A percentile compares a stretch with the other conserved stretches of the same genome.
Conservation (phyloP, 2,888 invertebrate species). For the Scaeva pyrastri region DNA sequence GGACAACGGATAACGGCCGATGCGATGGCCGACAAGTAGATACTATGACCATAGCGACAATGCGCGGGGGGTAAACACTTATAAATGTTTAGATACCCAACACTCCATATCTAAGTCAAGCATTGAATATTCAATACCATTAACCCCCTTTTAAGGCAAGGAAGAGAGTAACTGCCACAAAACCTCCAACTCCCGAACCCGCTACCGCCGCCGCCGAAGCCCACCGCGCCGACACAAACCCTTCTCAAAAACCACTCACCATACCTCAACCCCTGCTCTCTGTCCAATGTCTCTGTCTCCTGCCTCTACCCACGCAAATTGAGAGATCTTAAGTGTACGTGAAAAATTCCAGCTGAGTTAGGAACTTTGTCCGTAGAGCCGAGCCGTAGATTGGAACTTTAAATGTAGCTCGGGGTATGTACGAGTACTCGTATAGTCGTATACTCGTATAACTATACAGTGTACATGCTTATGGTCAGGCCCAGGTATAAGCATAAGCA, state of each 20-base stretch:
- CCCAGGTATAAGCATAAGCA: slow-evolving; percentile 67
- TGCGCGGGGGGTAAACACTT: slow-evolving; percentile 13
- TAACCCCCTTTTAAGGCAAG: slow-evolving; percentile 53
- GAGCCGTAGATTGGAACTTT: slow-evolving; percentile 58
- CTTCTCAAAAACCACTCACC: slow-evolving; percentile 4
- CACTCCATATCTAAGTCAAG: slow-evolving; percentile 15
- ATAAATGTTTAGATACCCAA: slow-evolving; percentile 14
- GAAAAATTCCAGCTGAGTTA: slow-evolving; percentile 75
- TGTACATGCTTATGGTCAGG: slow-evolving; percentile 66
- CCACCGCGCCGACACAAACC: slow-evolving; percentile 12
- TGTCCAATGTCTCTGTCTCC: neutral
- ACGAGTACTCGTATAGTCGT: too few species aligned
- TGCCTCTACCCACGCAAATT: slow-evolving; percentile 68
- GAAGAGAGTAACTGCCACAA: slow-evolving; percentile 52
- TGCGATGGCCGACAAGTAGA: too few species aligned
- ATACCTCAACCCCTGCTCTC: neutral
- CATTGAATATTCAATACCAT: slow-evolving; percentile 72
- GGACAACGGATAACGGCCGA: too few species aligned
- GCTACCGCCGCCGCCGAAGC: neutral
- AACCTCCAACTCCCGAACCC: neutral
- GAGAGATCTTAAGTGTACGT: slow-evolving; percentile 76
- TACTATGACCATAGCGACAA: neutral
- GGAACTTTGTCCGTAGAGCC: slow-evolving; percentile 73
- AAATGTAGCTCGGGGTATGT: slow-evolving; percentile 25
- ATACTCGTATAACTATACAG: too few species aligned